A percentile compares a stretch with the other conserved stretches of the same genome.
These are phyloP conservation scores for Lophura swinhoii DNA, from an alignment of 2,797 vertebrate species.

Conservation along the genomic window DNA sequence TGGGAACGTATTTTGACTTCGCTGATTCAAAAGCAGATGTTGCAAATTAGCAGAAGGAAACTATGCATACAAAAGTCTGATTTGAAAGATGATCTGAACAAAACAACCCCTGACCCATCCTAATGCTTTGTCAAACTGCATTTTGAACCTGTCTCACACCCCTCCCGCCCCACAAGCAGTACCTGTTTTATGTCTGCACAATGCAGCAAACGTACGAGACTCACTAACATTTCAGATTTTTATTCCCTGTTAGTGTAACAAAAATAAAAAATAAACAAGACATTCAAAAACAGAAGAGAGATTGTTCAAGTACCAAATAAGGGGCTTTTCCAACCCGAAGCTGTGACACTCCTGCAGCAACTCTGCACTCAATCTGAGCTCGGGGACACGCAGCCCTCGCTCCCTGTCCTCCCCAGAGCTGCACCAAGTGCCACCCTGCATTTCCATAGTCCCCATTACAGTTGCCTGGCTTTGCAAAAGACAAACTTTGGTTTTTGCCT, in stretches of 20 bases:
- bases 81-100: conserved; percentile 8
- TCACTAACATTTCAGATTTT: conserved; percentile 69
- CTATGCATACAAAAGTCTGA: not conserved
- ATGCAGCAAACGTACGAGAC: conserved; percentile 71
- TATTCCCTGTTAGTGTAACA: conserved; percentile 74
- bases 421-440: conserved; percentile 5
- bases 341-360: conserved; percentile 25
- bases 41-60: conserved; percentile 43
- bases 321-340: conserved; percentile 68
- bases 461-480: not conserved
- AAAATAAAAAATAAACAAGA: conserved; percentile 68
- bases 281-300: conserved; percentile 87
- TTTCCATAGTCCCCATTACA: conserved; percentile 49
- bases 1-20: conserved; percentile 12
- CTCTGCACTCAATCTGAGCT: not conserved
- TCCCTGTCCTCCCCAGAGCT: conserved; percentile 4
- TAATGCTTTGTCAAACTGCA: conserved; percentile 44
- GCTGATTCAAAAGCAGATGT: conserved; percentile 20
- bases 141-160: conserved; percentile 39
- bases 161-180: conserved; percentile 32
- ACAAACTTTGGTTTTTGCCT: not conserved
- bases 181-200: conserved; percentile 68
- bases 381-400: not conserved
- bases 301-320: conserved; percentile 91
- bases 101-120: not conserved